Evolutionary conservation across 2,888 invertebrate species (phyloP).

Genomic region (Scaptomyza polygonia): DNA sequence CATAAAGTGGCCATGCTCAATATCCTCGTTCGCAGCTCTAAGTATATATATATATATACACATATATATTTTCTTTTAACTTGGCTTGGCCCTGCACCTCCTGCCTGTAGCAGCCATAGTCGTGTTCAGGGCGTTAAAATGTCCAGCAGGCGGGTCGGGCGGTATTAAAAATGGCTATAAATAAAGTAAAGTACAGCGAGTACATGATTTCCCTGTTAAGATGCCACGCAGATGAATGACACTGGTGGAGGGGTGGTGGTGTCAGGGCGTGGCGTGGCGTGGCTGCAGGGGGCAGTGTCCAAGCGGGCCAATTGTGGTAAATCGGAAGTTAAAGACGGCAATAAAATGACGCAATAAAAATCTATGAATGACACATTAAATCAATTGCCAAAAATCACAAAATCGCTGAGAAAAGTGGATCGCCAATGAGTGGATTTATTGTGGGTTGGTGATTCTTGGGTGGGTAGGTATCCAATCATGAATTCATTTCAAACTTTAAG

Average conservation of each 20-base stretch:
- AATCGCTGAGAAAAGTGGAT: constrained; percentile 59
- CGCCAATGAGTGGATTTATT: constrained; percentile 61
- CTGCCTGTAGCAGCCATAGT: constrained; percentile 10
- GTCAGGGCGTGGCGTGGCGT: constrained; percentile 38
- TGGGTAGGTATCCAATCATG: constrained; percentile 29
- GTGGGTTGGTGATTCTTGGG: constrained; percentile 9
- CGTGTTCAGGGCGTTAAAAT: constrained; percentile 68
- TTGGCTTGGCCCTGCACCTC: constrained; percentile 3
- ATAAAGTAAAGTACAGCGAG: constrained; percentile 82
- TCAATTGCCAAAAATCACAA: constrained; percentile 84
- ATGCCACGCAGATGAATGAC: constrained; percentile 59
- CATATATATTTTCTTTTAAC: constrained; percentile 5
- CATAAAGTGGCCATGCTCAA: constrained; percentile 72
- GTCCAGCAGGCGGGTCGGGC: constrained; percentile 66
- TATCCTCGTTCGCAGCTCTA: constrained; percentile 13
- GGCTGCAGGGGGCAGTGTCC: constrained; percentile 62
- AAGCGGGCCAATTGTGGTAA: constrained; percentile 84
- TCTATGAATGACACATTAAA: constrained; percentile 85
- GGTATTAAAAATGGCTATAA: constrained; percentile 83
- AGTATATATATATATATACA: not conserved
- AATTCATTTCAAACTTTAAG: constrained; percentile 68
- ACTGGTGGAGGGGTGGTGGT: constrained; percentile 3
- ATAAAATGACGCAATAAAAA: constrained; percentile 84
- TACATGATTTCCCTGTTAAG: constrained; percentile 83
- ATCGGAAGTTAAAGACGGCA: constrained; percentile 85